Percentiles rank a stretch among this genome's conserved stretches.
These are phyloP conservation scores for Rhinoderma darwinii DNA, from an alignment of 2,113 vertebrate species.

Conservation along the genomic window DNA sequence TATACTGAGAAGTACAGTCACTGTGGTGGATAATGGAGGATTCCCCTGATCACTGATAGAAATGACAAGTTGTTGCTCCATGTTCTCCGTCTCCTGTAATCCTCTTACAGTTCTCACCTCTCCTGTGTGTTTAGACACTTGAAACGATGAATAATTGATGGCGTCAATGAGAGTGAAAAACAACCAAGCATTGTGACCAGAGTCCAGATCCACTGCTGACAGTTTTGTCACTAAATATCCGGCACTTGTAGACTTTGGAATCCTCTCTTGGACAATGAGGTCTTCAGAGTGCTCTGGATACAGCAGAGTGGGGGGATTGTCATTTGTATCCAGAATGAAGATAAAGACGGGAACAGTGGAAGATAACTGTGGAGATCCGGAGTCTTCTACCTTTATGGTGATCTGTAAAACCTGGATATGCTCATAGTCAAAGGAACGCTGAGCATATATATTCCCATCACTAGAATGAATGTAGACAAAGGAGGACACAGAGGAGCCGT, in stretches of 20 bases:
- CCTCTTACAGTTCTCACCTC: not conserved
- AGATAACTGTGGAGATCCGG: constrained; percentile 1
- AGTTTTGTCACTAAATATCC: constrained; percentile 3
- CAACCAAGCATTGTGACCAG: constrained; percentile 16
- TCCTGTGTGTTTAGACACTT: constrained; percentile 12
- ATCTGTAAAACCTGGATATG: constrained; percentile 5
- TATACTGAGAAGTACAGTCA: constrained; percentile 1
- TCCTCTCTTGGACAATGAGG: constrained; percentile 8
- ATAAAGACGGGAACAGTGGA: not conserved
- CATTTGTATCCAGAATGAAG: constrained; percentile 6
- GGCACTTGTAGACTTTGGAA: constrained; percentile 13
- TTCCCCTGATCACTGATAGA: constrained; percentile 15
- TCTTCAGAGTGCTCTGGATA: constrained; percentile 13
- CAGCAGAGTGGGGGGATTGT: constrained; percentile 3
- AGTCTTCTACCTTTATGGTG: constrained; percentile 23
- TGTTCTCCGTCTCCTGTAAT: not conserved
- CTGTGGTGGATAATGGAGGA: constrained; percentile 20
- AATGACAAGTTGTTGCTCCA: constrained; percentile 15
- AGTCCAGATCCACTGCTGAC: constrained; percentile 9
- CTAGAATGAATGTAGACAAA: not conserved
- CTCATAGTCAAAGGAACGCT: constrained; percentile 15
- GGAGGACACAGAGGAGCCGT: constrained; percentile 3
- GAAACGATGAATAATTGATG: constrained; percentile 3
- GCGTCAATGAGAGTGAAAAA: not conserved
- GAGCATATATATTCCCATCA: constrained; percentile 18